Evolutionary conservation across 37 sponge, comb jelly and placozoan species (phyloP), one percentile per base, ranked within the genome.

Genomic region (Ianthella basta): DNA sequence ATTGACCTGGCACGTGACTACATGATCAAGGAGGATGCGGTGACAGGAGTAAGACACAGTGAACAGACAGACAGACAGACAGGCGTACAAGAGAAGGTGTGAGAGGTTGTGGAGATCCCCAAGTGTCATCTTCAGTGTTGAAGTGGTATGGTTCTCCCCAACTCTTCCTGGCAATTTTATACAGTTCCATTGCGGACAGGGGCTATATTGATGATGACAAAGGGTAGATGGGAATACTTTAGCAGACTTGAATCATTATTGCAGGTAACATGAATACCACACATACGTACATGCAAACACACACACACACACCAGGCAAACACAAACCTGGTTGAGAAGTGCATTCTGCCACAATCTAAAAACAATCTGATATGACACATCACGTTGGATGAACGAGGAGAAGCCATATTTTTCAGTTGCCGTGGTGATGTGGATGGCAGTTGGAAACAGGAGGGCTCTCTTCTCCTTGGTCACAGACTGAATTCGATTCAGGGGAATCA

Each of bases 381-480:
- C 99, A 64, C 99, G 81, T 56, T 91, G 91, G 44, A 93, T 87
- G 59, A 99, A 91, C 19, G 94, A 93, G 24, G 94, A 88, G 87
- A 99, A 99, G 78, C 92, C 91, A 80, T 98, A 97, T 86, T 97
- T 97, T 40, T 94, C 97, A 0, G 83, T 74, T 33, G 84, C 84
- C 70, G 95, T 87, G 53, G 89, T 69, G 73, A 98, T 78, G 33
- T 89, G 92, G 66, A 99, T 95, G 53, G 99, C 99, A 56, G 95
- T 97, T 60, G 97, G 97, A 57, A 99, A 91, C 59, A 99, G 84
- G 23, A 91, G 88, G n/a, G 97, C 99, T 24, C 97, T 97, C 79
- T 86, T 93, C 90, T 98, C 98, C 59, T 94, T 93, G n/a, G 93
- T 94, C 25, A 98, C 88, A 30, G 94, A 87, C 57, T 81, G 64